Conservation (phyloP, 2,888 invertebrate genomes). For the Synanthedon formicaeformis region DNA sequence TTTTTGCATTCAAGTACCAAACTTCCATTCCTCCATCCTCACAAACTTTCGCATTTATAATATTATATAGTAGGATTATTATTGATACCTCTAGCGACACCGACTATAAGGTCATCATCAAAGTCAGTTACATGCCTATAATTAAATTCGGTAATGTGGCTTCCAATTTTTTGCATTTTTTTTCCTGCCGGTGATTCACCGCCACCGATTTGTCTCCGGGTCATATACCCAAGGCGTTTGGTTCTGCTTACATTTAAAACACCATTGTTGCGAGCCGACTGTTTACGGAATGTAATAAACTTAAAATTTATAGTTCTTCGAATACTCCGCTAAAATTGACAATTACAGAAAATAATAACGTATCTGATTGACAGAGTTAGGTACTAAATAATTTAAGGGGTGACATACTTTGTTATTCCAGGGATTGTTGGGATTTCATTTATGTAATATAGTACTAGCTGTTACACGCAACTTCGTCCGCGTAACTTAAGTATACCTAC, state of each 20-base stretch:
- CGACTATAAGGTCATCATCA: no score
- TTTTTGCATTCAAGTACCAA: no score
- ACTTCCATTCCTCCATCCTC: no score
- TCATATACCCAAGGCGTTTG: slow-evolving; percentile 31
- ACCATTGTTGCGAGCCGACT: slow-evolving; percentile 4
- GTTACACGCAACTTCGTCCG: no score
- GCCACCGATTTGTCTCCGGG: slow-evolving; percentile 38
- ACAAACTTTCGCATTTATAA: no score
- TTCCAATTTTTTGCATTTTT: slow-evolving; percentile 15
- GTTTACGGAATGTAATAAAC: slow-evolving; percentile 6
- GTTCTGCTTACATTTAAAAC: slow-evolving; percentile 8
- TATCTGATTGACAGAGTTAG: background rate
- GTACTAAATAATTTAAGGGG: background rate
- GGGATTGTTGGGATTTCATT: no score
- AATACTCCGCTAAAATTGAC: background rate
- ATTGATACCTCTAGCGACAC: no score
- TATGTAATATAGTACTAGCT: no score
- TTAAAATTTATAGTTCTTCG: slow-evolving; percentile 2
- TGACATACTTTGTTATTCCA: no score
- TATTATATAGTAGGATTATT: no score
- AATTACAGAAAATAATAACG: background rate
- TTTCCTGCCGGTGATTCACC: slow-evolving; percentile 32
- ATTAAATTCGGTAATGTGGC: background rate
- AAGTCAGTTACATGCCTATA: no score
- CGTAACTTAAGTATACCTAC: no score